A percentile compares a stretch with the other conserved stretches of the same genome.
phyloP scores from a whole-genome alignment of 1,140 invertebrate species.

The Brachionus calyciflorus region DNA sequence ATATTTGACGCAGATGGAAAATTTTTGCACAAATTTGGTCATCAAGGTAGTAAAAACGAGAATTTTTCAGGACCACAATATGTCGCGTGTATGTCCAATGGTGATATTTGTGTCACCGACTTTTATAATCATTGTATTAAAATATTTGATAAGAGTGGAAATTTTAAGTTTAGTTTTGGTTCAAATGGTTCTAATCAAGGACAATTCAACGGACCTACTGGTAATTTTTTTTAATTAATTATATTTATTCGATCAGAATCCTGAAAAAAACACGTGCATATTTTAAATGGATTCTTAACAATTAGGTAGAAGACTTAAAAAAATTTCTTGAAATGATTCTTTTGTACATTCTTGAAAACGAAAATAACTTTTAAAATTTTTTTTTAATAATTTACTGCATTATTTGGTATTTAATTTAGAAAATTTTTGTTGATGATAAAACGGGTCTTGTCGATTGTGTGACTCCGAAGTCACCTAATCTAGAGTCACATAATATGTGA shows the following conservation, averaged over 20 bases:
- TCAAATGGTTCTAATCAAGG: slow-evolving; percentile 63
- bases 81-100: slow-evolving; percentile 61
- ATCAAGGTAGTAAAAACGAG: slow-evolving; percentile 56
- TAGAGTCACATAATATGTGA: no score
- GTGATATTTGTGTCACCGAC: slow-evolving; percentile 64
- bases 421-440: no score
- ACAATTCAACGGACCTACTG: slow-evolving; percentile 67
- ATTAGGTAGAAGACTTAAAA: no score
- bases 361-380: no score
- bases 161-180: slow-evolving; percentile 59
- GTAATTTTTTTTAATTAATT: slow-evolving; percentile 48
- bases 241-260: neutral
- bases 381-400: no score
- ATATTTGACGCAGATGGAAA: slow-evolving; percentile 64
- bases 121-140: slow-evolving; percentile 67
- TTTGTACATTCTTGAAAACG: no score
- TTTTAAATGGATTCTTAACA: no score
- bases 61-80: slow-evolving; percentile 67
- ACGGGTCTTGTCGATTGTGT: no score
- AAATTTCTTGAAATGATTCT: no score
- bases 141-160: slow-evolving; percentile 51
- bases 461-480: no score
- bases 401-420: no score
- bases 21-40: slow-evolving; percentile 49
- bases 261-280: no score